phyloP scores from a whole-genome alignment of 1,140 invertebrate species.

The Microplitis mediator region DNA sequence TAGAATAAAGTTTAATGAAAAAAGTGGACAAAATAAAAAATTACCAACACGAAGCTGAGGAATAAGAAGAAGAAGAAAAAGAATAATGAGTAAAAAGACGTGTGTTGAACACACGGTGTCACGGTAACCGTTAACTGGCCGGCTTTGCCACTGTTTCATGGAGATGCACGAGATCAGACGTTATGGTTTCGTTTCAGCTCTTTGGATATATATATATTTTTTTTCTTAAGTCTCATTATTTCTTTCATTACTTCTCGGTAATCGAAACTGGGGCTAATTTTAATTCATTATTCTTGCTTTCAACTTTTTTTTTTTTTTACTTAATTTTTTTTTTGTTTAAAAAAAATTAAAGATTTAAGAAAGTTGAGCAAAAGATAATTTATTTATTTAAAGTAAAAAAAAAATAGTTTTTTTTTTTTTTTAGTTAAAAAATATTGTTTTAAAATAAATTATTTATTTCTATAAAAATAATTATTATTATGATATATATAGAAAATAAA shows the following conservation, averaged over 20 bases:
- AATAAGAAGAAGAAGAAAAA: background rate
- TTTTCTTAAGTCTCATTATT: background rate
- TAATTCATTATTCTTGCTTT: background rate
- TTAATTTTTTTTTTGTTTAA: too few relatives aligned
- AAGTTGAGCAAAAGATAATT: too few relatives aligned
- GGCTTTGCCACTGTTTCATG: slow-evolving; percentile 47
- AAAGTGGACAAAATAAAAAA: too few relatives aligned
- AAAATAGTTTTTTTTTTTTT: too few relatives aligned
- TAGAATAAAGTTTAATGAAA: slow-evolving; percentile 1
- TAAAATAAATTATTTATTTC: too few relatives aligned
- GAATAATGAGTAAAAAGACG: background rate
- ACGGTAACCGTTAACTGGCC: slow-evolving; percentile 50
- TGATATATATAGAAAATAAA: too few relatives aligned
- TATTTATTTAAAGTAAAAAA: too few relatives aligned
- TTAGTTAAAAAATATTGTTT: too few relatives aligned
- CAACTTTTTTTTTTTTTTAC: background rate
- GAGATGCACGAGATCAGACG: slow-evolving; percentile 33
- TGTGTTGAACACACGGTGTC: slow-evolving; percentile 7
- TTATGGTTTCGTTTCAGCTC: slow-evolving; percentile 9
- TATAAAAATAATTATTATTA: too few relatives aligned
- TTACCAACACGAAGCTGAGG: background rate
- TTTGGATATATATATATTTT: background rate
- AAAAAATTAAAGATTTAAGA: too few relatives aligned
- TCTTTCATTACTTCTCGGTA: background rate
- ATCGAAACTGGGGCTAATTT: background rate